phyloP scores from a whole-genome alignment of 2,113 vertebrate genomes.

The Eurypyga helias region DNA sequence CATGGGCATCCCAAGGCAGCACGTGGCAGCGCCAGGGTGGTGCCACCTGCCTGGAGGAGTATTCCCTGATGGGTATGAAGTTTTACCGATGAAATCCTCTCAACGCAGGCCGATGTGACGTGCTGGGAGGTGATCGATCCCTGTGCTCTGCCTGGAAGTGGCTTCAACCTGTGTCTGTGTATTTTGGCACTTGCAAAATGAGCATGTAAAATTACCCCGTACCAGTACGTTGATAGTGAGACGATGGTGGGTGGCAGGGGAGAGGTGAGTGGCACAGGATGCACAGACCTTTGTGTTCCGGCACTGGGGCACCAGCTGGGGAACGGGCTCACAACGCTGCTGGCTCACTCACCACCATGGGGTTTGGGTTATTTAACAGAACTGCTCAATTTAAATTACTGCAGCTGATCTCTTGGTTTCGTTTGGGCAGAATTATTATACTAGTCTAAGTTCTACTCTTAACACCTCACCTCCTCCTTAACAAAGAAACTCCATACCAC shows the following conservation, averaged over 20 bases:
- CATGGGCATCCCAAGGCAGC: neutral
- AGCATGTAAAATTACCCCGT: rapidly evolving
- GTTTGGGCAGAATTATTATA: neutral
- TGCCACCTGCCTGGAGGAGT: neutral
- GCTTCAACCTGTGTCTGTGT: neutral
- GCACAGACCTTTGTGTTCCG: neutral
- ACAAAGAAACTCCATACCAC: neutral
- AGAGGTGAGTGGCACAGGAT: neutral
- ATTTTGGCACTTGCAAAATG: neutral
- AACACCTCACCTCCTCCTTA: neutral
- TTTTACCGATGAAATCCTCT: neutral
- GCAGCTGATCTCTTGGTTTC: neutral
- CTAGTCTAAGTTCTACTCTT: neutral
- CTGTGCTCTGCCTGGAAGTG: rapidly evolving
- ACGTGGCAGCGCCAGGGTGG: neutral
- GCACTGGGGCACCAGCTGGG: neutral
- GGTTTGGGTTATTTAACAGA: neutral
- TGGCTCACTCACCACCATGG: neutral
- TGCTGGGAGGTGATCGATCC: neutral
- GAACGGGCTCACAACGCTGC: neutral
- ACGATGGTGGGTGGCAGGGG: neutral
- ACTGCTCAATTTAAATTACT: rapidly evolving
- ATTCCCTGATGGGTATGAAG: neutral
- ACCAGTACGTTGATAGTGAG: rapidly evolving
- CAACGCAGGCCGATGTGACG: rapidly evolving